These are phyloP conservation scores for Boleophthalmus pectinirostris DNA, from an alignment of 2,113 vertebrate genomes.

Conservation along the genomic window DNA sequence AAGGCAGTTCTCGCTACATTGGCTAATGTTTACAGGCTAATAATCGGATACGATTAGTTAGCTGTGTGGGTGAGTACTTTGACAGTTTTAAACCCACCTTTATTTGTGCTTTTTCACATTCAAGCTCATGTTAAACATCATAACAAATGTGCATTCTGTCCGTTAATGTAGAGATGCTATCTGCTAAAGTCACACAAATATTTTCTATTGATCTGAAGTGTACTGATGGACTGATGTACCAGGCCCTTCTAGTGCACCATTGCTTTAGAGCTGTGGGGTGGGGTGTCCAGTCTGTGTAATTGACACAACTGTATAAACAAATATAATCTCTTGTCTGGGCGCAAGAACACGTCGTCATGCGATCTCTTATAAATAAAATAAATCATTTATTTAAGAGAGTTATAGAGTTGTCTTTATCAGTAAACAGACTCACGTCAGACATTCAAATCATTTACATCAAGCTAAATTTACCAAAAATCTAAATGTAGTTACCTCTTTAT, in stretches of 20 bases:
- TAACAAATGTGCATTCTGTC: neutral
- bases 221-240: neutral
- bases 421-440: too few species aligned
- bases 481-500: too few species aligned
- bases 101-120: neutral
- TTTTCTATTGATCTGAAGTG: neutral
- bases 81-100: neutral
- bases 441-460: too few species aligned
- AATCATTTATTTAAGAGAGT: too few species aligned
- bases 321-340: neutral
- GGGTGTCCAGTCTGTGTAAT: neutral
- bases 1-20: neutral
- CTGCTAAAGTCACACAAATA: neutral
- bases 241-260: neutral
- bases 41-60: constrained; percentile 8
- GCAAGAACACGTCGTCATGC: neutral
- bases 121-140: neutral
- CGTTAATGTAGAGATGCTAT: neutral
- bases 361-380: neutral
- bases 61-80: neutral
- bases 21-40: constrained; percentile 11
- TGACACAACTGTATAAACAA: neutral
- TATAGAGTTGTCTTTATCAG: too few species aligned
- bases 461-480: too few species aligned
- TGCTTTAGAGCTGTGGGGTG: neutral